Percentiles rank a stretch among this genome's conserved stretches.
Evolutionary conservation across 2,797 vertebrate genomes (phyloP).

Genomic region (Pantherophis vulpinus): DNA sequence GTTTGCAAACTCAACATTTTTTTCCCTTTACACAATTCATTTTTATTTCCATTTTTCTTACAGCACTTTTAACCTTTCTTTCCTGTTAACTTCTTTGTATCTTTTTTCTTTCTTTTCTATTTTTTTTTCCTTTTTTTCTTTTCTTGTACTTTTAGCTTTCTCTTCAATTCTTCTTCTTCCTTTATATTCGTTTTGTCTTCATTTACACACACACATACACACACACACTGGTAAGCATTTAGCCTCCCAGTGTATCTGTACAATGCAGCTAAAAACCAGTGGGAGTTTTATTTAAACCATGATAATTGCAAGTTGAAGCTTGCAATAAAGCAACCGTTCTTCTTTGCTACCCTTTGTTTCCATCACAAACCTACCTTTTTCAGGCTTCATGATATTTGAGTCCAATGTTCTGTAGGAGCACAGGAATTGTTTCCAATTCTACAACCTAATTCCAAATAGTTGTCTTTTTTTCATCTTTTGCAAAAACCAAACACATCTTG

Average conservation of each 20-base stretch:
- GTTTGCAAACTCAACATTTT: neutral
- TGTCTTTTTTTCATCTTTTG: neutral
- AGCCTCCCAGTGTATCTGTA: neutral
- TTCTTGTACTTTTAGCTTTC: neutral
- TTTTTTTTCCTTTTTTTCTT: neutral
- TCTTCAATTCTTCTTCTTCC: neutral
- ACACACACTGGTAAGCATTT: neutral
- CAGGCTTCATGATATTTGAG: neutral
- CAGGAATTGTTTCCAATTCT: neutral
- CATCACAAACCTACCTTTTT: neutral
- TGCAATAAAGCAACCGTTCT: neutral
- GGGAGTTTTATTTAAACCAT: neutral
- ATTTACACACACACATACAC: neutral
- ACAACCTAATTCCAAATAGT: neutral
- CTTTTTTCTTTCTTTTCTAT: neutral
- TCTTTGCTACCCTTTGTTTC: neutral
- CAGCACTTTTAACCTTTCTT: neutral
- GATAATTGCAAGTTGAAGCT: neutral
- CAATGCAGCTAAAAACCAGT: neutral
- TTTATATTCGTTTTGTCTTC: neutral
- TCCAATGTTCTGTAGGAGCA: neutral
- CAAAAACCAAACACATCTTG: neutral
- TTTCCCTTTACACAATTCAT: neutral
- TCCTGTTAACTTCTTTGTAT: neutral
- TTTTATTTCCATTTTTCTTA: neutral